Percentiles rank a stretch among this genome's conserved stretches.
phyloP scores from a whole-genome alignment of 2,888 invertebrate species.

The Phrixothrix hirtus region DNA sequence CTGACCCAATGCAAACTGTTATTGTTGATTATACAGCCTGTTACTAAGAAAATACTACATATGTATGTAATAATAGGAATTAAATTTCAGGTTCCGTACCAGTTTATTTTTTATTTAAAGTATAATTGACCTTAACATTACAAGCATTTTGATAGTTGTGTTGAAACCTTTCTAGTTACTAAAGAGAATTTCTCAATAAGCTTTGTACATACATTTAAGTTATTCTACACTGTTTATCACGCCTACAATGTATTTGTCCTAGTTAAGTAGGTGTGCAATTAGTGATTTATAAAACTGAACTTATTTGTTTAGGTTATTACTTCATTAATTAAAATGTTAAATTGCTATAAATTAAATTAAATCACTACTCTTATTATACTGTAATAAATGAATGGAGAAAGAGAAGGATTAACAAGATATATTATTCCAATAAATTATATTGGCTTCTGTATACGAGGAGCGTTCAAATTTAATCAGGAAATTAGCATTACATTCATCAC shows the following conservation, averaged over 20 bases:
- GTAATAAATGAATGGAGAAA: not conserved
- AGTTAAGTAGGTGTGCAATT: constrained; percentile 9
- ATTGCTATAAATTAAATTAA: constrained; percentile 4
- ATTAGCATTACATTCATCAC: too few species aligned
- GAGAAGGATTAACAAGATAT: not conserved
- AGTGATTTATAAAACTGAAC: constrained; percentile 9
- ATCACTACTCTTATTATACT: not conserved
- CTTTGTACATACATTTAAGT: too few species aligned
- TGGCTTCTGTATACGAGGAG: too few species aligned
- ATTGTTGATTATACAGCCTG: constrained; percentile 21
- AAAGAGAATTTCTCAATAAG: too few species aligned
- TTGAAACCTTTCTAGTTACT: too few species aligned
- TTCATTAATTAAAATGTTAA: constrained; percentile 6
- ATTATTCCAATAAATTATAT: not conserved
- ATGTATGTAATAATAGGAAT: constrained; percentile 13
- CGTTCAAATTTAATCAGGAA: too few species aligned
- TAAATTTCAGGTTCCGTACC: constrained; percentile 22
- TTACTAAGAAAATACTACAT: constrained; percentile 16
- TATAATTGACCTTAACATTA: constrained; percentile 7
- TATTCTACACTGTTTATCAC: too few species aligned
- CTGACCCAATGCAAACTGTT: constrained; percentile 21
- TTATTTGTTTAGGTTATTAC: constrained; percentile 3
- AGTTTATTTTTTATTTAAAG: too few species aligned
- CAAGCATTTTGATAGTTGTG: constrained; percentile 6
- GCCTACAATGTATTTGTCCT: too few species aligned